A percentile compares a stretch with the other conserved stretches of the same genome.
Conservation (phyloP, 2,888 invertebrate genomes). For the Ormyrus thymus region DNA sequence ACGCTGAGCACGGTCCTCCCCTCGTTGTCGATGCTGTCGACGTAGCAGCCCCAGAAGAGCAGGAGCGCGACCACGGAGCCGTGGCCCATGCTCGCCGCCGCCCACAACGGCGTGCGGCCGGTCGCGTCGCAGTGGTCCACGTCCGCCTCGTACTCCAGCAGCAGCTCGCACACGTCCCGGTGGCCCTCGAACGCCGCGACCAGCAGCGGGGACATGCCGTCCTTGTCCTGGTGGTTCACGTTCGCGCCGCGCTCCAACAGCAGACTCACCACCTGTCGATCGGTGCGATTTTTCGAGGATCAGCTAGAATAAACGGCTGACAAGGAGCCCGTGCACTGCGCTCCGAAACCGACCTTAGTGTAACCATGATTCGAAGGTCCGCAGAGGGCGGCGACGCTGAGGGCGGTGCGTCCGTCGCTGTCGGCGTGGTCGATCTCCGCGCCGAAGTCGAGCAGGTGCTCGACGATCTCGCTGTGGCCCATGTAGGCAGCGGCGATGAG, state of each 20-base stretch:
- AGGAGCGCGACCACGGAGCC: slow-evolving; percentile 89
- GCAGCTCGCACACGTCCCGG: slow-evolving; percentile 91
- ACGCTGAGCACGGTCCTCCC: slow-evolving; percentile 92
- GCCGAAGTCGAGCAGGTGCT: slow-evolving; percentile 86
- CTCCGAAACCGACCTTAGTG: slow-evolving; percentile 75
- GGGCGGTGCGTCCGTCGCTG: slow-evolving; percentile 90
- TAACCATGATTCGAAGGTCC: slow-evolving; percentile 86
- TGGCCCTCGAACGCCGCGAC: slow-evolving; percentile 96
- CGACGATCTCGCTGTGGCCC: slow-evolving; percentile 95
- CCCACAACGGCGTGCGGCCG: slow-evolving; percentile 92
- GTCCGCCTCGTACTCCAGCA: slow-evolving; percentile 94
- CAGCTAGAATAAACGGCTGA: too few species aligned
- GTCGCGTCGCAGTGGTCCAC: slow-evolving; percentile 89
- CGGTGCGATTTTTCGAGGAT: too few species aligned
- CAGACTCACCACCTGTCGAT: slow-evolving; percentile 79
- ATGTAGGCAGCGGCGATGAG: slow-evolving; percentile 96
- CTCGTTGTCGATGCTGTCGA: slow-evolving; percentile 95
- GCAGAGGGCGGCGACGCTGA: slow-evolving; percentile 91
- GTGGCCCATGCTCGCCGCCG: slow-evolving; percentile 95
- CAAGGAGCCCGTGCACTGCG: too few species aligned
- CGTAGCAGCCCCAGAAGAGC: slow-evolving; percentile 96
- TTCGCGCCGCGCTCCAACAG: slow-evolving; percentile 89
- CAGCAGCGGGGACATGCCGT: slow-evolving; percentile 90
- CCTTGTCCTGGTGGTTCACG: slow-evolving; percentile 88
- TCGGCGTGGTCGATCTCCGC: slow-evolving; percentile 91